Percentiles rank a stretch among this genome's conserved stretches.
Conservation (phyloP, 2,888 invertebrate genomes). For the Dione juno region DNA sequence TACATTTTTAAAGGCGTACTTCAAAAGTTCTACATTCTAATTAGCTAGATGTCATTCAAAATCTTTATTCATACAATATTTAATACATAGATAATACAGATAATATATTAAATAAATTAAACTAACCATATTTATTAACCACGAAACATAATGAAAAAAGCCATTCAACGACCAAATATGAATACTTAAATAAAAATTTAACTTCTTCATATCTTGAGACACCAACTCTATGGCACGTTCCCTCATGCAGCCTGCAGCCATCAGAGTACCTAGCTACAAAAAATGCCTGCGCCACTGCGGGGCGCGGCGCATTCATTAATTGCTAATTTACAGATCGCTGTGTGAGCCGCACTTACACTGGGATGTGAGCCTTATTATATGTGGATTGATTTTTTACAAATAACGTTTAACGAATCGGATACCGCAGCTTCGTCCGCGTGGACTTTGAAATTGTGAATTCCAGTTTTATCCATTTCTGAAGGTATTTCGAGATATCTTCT, state of each 20-base stretch:
- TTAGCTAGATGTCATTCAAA: no score
- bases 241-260: slow-evolving; percentile 39
- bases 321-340: slow-evolving; percentile 79
- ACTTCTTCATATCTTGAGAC: slow-evolving; percentile 39
- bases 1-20: no score
- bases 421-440: neutral
- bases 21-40: no score
- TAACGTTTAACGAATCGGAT: neutral
- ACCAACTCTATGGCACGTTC: slow-evolving; percentile 30
- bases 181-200: neutral
- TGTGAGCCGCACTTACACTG: slow-evolving; percentile 50
- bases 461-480: no score
- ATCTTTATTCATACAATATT: no score
- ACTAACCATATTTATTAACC: no score
- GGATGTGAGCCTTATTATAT: slow-evolving; percentile 22
- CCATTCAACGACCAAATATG: no score
- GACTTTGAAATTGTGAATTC: no score
- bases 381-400: slow-evolving; percentile 8
- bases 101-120: no score
- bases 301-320: slow-evolving; percentile 68
- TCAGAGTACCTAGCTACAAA: slow-evolving; percentile 50
- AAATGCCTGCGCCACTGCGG: slow-evolving; percentile 51
- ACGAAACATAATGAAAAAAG: no score
- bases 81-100: no score
- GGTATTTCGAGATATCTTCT: no score